phyloP scores from a whole-genome alignment of 1,140 invertebrate genomes.

The Papilio helenus region DNA sequence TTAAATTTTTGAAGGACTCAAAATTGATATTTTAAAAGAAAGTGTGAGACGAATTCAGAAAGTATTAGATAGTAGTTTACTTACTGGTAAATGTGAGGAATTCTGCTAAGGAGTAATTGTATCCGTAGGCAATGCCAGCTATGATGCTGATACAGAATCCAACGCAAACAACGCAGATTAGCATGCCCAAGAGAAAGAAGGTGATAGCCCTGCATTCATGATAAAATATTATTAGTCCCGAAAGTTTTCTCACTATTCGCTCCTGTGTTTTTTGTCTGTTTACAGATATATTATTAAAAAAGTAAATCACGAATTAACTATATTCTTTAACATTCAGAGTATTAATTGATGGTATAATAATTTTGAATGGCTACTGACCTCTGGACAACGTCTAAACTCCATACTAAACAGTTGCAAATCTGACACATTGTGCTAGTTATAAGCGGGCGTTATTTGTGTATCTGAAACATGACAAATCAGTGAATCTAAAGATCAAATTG shows the following conservation, averaged over 20 bases:
- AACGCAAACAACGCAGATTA: conserved; percentile 48
- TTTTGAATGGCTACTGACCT: conserved; percentile 43
- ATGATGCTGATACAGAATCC: conserved; percentile 50
- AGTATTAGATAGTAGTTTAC: conserved; percentile 37
- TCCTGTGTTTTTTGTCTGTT: background rate
- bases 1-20: background rate
- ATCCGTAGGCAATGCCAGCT: conserved; percentile 68
- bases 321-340: no score
- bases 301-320: no score
- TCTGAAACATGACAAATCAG: background rate
- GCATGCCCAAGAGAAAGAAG: conserved; percentile 56
- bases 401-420: conserved; percentile 60
- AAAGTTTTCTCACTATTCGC: background rate
- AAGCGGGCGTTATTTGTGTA: background rate
- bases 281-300: no score
- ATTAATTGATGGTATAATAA: no score
- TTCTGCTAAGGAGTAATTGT: conserved; percentile 70
- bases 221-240: background rate
- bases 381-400: conserved; percentile 63
- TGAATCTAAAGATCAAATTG: background rate
- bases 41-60: background rate
- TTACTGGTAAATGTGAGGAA: conserved; percentile 57
- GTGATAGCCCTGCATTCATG: conserved; percentile 55
- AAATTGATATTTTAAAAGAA: background rate
- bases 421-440: conserved; percentile 58